Percentiles rank a stretch among this genome's conserved stretches.
Evolutionary conservation across 2,113 vertebrate species (phyloP).

Genomic region (Coreoperca whiteheadi): DNA sequence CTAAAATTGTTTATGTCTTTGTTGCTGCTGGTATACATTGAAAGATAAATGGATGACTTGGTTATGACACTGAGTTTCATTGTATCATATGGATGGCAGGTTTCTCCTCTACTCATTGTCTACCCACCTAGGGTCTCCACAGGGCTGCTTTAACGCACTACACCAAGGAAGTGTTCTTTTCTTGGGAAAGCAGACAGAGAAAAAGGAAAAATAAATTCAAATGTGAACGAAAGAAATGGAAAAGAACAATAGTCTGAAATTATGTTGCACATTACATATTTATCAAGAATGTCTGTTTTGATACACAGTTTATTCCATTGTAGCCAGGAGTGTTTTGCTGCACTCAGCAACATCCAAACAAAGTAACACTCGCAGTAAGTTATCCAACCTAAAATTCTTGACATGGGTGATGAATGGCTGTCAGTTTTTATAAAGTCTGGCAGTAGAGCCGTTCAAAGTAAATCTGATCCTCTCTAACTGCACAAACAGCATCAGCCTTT

Average conservation of each 20-base stretch:
- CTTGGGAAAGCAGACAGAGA: neutral
- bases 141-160: neutral
- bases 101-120: neutral
- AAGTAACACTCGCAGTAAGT: neutral
- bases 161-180: neutral
- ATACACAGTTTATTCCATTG: neutral
- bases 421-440: constrained; percentile 25
- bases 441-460: neutral
- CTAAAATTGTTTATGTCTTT: neutral
- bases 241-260: neutral
- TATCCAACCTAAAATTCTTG: neutral
- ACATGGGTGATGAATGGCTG: constrained; percentile 15
- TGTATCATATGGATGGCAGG: neutral
- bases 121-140: neutral
- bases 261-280: constrained; percentile 6
- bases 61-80: constrained; percentile 1
- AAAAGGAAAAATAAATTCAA: neutral
- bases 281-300: neutral
- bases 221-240: neutral
- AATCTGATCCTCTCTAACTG: constrained; percentile 29
- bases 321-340: neutral
- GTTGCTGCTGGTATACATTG: neutral
- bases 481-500: neutral
- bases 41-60: neutral
- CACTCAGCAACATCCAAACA: constrained; percentile 6